A percentile compares a stretch with the other conserved stretches of the same genome.
These are phyloP conservation scores for Marmota flaviventris DNA, from an alignment of 2,113 vertebrate species.

Conservation along the genomic window DNA sequence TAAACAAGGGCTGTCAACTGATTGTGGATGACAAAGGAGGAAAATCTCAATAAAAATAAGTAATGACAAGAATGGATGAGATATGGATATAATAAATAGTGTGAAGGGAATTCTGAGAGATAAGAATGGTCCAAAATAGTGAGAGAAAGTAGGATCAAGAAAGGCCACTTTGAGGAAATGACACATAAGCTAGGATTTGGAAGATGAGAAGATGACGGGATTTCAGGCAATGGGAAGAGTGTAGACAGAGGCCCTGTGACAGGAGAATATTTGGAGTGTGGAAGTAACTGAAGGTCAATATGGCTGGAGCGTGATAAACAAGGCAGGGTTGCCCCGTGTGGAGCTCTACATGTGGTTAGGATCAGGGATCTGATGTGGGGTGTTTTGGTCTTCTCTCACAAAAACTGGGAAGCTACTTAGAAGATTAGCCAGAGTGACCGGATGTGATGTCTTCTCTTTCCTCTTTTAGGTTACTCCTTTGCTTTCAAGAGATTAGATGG, in stretches of 20 bases:
- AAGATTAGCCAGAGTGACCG: background rate
- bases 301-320: background rate
- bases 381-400: background rate
- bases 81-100: background rate
- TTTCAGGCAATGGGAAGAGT: background rate
- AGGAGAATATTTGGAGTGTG: background rate
- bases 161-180: background rate
- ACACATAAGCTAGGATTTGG: background rate
- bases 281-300: background rate
- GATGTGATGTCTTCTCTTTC: background rate
- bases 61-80: background rate
- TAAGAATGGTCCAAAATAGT: background rate
- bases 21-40: background rate
- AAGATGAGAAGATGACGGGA: background rate
- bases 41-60: background rate
- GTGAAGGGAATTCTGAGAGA: background rate
- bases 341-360: background rate
- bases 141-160: background rate
- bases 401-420: background rate
- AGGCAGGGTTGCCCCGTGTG: background rate
- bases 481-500: background rate
- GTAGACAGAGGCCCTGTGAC: accelerated
- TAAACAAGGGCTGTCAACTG: background rate
- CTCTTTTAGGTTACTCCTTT: background rate
- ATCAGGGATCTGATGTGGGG: background rate